A percentile compares a stretch with the other conserved stretches of the same genome.
These are phyloP conservation scores for Clusia tigrina DNA, from an alignment of 2,888 invertebrate species.

Conservation along the genomic window DNA sequence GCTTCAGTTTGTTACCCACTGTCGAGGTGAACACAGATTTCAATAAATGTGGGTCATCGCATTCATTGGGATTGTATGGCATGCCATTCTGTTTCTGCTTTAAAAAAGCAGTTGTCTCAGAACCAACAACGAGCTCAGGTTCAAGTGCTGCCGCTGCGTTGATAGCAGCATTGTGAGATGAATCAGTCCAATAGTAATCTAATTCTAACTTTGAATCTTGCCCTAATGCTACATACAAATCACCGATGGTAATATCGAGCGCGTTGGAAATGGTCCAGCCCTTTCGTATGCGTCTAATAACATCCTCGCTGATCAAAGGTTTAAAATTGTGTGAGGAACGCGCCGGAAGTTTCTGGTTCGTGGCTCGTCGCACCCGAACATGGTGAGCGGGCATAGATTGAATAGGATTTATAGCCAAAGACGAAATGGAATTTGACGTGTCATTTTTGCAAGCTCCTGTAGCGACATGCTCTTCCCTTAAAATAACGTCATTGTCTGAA, in stretches of 20 bases:
- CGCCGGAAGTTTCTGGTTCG: conserved; percentile 32
- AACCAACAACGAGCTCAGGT: background rate
- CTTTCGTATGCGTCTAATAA: conserved; percentile 59
- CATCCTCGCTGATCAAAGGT: conserved; percentile 61
- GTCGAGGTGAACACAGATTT: conserved; percentile 48
- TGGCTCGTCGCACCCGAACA: conserved; percentile 34
- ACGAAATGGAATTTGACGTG: conserved; percentile 9
- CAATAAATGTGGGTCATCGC: conserved; percentile 51
- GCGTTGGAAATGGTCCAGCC: conserved; percentile 85
- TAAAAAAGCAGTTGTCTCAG: too few relatives aligned
- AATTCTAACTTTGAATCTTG: conserved; percentile 76
- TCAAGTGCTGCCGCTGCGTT: too few relatives aligned
- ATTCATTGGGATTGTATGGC: conserved; percentile 53
- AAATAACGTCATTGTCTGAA: conserved; percentile 2
- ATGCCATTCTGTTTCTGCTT: conserved; percentile 41
- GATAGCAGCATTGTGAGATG: background rate
- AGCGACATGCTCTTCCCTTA: background rate
- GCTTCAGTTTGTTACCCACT: conserved; percentile 60
- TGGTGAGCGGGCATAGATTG: conserved; percentile 21
- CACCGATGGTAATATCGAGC: conserved; percentile 85
- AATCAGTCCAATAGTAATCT: conserved; percentile 77
- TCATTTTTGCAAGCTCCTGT: background rate
- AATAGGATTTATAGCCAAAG: background rate
- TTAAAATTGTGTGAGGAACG: conserved; percentile 51
- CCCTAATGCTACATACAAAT: conserved; percentile 85